These are phyloP conservation scores for Cichladusa arquata DNA, from an alignment of 2,113 vertebrate genomes.

Conservation along the genomic window DNA sequence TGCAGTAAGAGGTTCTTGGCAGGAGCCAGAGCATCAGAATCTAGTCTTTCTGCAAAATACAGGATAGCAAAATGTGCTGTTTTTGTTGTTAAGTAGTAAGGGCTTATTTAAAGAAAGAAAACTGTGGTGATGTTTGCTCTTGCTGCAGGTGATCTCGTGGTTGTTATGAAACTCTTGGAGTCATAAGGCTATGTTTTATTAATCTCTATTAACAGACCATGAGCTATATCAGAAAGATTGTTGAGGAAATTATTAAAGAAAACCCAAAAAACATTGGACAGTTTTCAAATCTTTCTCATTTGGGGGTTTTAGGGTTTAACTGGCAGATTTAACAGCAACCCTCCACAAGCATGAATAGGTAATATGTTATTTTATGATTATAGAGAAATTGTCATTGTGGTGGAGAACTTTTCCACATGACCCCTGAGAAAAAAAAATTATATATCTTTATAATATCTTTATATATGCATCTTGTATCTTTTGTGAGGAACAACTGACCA, in stretches of 20 bases:
- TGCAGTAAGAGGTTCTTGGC: not conserved
- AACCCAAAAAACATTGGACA: not conserved
- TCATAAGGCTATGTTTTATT: not conserved
- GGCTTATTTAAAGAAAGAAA: not conserved
- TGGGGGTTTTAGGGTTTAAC: not conserved
- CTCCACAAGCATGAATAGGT: not conserved
- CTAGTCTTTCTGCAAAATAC: not conserved
- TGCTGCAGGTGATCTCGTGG: not conserved
- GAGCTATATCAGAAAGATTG: not conserved
- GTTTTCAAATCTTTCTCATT: not conserved
- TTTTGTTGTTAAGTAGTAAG: not conserved
- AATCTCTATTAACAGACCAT: not conserved
- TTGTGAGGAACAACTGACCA: not conserved
- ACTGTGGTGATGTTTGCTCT: not conserved
- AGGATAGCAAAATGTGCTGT: not conserved
- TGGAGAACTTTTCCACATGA: not conserved
- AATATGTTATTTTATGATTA: not conserved
- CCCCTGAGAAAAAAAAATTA: not conserved
- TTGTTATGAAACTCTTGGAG: not conserved
- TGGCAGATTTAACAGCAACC: not conserved
- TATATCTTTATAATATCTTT: not conserved
- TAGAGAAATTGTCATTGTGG: not conserved
- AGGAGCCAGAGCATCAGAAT: not conserved
- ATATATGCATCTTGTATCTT: not conserved
- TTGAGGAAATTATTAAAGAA: not conserved